Evolutionary conservation across 2,797 vertebrate species (phyloP).

Genomic region (Parambassis ranga): DNA sequence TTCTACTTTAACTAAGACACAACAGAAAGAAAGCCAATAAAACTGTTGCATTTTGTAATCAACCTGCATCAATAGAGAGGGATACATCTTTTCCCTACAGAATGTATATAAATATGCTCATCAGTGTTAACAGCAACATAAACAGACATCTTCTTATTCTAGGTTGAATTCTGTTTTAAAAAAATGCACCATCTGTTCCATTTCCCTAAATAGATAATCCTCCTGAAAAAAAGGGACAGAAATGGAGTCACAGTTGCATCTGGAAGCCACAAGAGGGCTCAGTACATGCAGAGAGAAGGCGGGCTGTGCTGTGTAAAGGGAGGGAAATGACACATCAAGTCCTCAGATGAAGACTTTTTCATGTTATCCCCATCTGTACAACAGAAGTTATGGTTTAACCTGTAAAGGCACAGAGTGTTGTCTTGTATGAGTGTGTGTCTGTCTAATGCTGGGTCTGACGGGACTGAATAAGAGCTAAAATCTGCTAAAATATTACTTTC

Average conservation of each 20-base stretch:
- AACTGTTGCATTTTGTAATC: not conserved
- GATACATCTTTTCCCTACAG: not conserved
- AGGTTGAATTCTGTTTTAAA: constrained; percentile 26
- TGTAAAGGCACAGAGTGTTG: not conserved
- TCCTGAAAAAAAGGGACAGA: constrained; percentile 16
- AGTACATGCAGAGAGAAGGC: not conserved
- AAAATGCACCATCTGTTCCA: constrained; percentile 65
- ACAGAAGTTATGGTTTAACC: not conserved
- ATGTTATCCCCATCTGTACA: constrained; percentile 5
- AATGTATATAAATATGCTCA: constrained; percentile 43
- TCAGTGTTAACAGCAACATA: constrained; percentile 16
- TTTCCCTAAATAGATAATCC: constrained; percentile 68
- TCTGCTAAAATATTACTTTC: too few relatives aligned
- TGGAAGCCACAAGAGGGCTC: constrained; percentile 66
- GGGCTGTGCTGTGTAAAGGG: not conserved
- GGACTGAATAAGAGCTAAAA: not conserved
- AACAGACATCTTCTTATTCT: constrained; percentile 30
- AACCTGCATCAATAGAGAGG: not conserved
- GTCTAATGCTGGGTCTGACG: not conserved
- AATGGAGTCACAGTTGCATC: constrained; percentile 32
- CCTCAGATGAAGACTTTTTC: not conserved
- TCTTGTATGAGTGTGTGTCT: too few relatives aligned
- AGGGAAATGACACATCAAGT: not conserved
- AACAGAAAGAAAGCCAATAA: rapidly evolving
- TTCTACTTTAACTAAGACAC: rapidly evolving